Evolutionary conservation across 2,797 vertebrate species (phyloP), one percentile per base, ranked within the genome.

Genomic region (Gambusia yucatana): DNA sequence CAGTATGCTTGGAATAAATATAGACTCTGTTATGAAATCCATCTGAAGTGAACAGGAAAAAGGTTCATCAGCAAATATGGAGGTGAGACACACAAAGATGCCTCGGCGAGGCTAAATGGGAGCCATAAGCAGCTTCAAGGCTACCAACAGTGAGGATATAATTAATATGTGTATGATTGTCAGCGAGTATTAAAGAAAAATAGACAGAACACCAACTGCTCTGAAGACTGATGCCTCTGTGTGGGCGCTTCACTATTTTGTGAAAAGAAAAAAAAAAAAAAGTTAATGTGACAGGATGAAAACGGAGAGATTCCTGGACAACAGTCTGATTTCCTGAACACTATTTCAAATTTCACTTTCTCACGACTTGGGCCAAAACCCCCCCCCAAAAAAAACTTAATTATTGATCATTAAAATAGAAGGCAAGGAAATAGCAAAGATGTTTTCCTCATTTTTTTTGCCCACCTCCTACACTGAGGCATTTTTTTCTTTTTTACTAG

Each of bases 11-110:
- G 41, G 77, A 86, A 78, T 75, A 88, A 92, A 93, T 91, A 93
- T 91, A 90, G 87, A 90, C 79, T 16, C n/a, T 75, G 87, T 92
- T 92, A 92, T 89, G 81, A 91, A 93, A 92, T 80, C 77, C 5
- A 67, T 77, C 76, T 82, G 72, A 85, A 81, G 73, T 73, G 82
- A 84, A 73, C 30, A 70, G 75, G 57, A 79, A 70, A 80, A 88
- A 78, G 36, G 52, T 72, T 76, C 25, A 52, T 3, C 75, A 47
- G 81, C 50, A 78, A 76, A 78, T 80, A 59, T 77, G 73, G 81
- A 78, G 75, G 61, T 55, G 74, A 28, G 55, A 84, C 52, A 71
- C 75, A 94, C 87, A 94, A 90, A 88, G 92, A 84, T 75, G 50
- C 73, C 78, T 75, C 83, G 91, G 91, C 91, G 84, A 30, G 61